Conservation (phyloP, 2,797 vertebrate species). For the Gambelia wislizenii region DNA sequence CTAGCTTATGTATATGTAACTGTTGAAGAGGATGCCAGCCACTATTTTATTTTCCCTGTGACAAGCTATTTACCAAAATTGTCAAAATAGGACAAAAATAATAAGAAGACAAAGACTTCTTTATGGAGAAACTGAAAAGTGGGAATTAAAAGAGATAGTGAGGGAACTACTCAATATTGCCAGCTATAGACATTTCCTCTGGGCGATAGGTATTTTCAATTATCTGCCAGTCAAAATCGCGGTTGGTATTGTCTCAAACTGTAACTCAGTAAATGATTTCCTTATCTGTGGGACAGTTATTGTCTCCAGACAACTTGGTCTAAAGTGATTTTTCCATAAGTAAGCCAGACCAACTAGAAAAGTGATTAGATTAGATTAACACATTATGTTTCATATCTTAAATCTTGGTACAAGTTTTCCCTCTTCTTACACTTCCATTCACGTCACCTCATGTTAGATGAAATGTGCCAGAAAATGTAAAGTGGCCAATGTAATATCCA, state of each 20-base stretch:
- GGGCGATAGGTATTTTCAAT: not conserved
- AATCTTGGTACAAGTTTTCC: not conserved
- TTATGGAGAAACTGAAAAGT: not conserved
- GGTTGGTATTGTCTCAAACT: not conserved
- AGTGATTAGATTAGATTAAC: not conserved
- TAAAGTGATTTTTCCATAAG: no score
- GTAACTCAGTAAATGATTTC: not conserved
- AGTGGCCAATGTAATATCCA: not conserved
- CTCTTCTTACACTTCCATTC: not conserved
- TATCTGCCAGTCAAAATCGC: not conserved
- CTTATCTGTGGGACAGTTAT: not conserved
- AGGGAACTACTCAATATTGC: not conserved
- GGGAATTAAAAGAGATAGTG: not conserved
- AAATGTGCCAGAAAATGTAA: not conserved
- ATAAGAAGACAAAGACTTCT: not conserved
- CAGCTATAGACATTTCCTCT: not conserved
- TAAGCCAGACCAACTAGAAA: not conserved
- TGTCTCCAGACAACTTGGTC: not conserved
- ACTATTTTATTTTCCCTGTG: not conserved
- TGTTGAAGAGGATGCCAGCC: no score
- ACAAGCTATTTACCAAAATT: not conserved
- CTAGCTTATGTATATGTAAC: no score
- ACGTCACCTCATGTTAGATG: not conserved
- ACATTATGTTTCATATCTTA: not conserved
- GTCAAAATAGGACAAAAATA: no score